These are phyloP conservation scores for Megalops cyprinoides DNA, from an alignment of 2,797 vertebrate genomes.

Conservation along the genomic window DNA sequence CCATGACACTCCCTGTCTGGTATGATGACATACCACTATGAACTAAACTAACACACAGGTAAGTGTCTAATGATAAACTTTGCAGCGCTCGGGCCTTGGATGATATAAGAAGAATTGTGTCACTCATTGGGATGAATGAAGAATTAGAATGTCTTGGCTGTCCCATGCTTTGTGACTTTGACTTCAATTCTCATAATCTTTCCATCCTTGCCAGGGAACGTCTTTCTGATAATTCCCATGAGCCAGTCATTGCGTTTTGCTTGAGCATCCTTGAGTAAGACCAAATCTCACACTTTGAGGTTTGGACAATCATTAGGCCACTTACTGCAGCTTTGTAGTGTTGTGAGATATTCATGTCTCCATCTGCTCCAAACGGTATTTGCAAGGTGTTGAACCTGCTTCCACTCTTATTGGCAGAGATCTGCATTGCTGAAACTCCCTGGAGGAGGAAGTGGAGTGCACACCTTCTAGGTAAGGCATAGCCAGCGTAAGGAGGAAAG, in stretches of 20 bases:
- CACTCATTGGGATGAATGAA: slow-evolving; percentile 10
- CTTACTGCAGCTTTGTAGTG: slow-evolving; percentile 9
- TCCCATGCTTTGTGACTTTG: slow-evolving; percentile 4
- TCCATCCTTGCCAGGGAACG: not conserved
- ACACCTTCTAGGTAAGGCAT: too few species aligned
- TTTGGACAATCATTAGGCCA: not conserved
- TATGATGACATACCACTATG: not conserved
- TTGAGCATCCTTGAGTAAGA: slow-evolving; percentile 2
- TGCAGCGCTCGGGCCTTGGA: not conserved
- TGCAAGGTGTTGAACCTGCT: slow-evolving; percentile 9
- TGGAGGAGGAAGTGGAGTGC: too few species aligned
- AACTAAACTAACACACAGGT: not conserved
- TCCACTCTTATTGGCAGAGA: not conserved
- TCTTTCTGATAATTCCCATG: not conserved
- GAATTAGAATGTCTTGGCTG: not conserved
- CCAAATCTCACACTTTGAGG: not conserved
- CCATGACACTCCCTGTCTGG: too few species aligned
- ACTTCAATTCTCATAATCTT: slow-evolving; percentile 2
- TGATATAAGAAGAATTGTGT: slow-evolving; percentile 9
- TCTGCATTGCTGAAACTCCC: too few species aligned
- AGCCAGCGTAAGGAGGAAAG: too few species aligned
- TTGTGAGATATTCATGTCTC: slow-evolving; percentile 1
- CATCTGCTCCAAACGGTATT: slow-evolving; percentile 13
- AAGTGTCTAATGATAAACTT: too few species aligned
- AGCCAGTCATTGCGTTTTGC: slow-evolving; percentile 4